Base-by-base conservation (phyloP, 2,797 vertebrate genomes). In the Eulemur mongoz region DNA sequence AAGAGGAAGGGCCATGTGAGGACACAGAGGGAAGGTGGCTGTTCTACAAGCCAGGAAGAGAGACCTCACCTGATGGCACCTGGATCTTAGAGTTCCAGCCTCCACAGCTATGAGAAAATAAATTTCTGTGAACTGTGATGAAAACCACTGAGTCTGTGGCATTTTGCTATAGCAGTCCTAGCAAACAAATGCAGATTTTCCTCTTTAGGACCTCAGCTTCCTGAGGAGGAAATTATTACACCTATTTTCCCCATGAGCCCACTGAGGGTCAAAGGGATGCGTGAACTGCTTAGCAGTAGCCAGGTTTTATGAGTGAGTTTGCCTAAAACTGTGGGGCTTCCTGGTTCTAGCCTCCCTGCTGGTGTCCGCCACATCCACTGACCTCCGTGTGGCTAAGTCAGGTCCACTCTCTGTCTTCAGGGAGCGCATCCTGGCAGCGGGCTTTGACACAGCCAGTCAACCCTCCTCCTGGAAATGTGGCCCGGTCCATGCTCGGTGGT, bases 391-490 rank as follows among this genome's bases (percentile, higher is more conserved):
- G 69, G 48, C 61, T 8, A 25, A 32, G 69, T 40, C 67, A 1
- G 5, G 14, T 14, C 57, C 2, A 13, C 40, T 72, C 54, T 4
- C 43, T 8, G 50, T n/a, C 25, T 54, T 25, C 35, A 22, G 27
- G 0, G 7, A 17, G 63, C 30, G 40, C 79, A 10, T 0, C 40
- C 27, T 35, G 2, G 25, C 35, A 7, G 63, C 23, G 0, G 4
- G 0, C 0, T 2, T 17, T 11, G 14, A 40, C 5, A 1, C 17
- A 38, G 40, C 13, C 1, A 5, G 15, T 43, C 25, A 35, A 3
- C 23, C 32, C 13, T 84, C 25, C 38, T 38, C 9, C 30, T 23
- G 52, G 32, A 80, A 73, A 12, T 43, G 1, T 10, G 50, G 52
- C 72, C 2, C 25, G 11, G 35, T 11, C 18, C 40, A 1, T 1